Percentiles rank a stretch among this genome's conserved stretches.
Evolutionary conservation across 2,113 vertebrate genomes (phyloP).

Genomic region (Orycteropus afer): DNA sequence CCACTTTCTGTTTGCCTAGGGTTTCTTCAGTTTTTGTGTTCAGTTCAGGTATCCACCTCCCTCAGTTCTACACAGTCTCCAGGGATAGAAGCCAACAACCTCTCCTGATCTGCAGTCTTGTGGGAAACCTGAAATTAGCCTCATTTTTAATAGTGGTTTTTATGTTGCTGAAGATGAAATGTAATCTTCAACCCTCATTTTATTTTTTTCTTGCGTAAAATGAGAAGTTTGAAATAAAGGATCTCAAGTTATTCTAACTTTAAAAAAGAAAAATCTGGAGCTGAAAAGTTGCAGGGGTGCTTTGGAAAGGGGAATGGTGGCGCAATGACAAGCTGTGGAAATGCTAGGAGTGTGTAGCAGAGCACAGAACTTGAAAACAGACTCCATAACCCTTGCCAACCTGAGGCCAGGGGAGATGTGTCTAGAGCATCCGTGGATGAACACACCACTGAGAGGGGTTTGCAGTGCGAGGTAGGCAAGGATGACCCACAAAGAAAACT

Average conservation of each 20-base stretch:
- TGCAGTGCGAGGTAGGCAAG: neutral
- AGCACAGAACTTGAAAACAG: neutral
- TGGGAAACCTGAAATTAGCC: neutral
- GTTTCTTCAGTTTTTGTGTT: neutral
- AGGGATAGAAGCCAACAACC: neutral
- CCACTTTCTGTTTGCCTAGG: neutral
- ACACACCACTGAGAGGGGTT: neutral
- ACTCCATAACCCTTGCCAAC: neutral
- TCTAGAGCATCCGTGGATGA: fast-evolving
- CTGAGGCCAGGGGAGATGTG: fast-evolving
- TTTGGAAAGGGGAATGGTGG: fast-evolving
- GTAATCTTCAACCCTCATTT: neutral
- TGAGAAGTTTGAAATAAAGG: neutral
- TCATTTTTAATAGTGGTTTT: neutral
- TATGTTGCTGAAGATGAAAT: neutral
- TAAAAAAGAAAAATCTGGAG: neutral
- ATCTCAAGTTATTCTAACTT: neutral
- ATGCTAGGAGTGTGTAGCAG: too few species aligned
- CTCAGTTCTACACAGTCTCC: neutral
- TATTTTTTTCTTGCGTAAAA: neutral
- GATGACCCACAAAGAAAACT: neutral
- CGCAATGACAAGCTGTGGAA: neutral
- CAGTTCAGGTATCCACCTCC: neutral
- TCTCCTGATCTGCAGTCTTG: neutral
- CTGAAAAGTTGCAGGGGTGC: neutral